A percentile compares a stretch with the other conserved stretches of the same genome.
phyloP scores from a whole-genome alignment of 2,113 vertebrate species.

The Proteles cristata region DNA sequence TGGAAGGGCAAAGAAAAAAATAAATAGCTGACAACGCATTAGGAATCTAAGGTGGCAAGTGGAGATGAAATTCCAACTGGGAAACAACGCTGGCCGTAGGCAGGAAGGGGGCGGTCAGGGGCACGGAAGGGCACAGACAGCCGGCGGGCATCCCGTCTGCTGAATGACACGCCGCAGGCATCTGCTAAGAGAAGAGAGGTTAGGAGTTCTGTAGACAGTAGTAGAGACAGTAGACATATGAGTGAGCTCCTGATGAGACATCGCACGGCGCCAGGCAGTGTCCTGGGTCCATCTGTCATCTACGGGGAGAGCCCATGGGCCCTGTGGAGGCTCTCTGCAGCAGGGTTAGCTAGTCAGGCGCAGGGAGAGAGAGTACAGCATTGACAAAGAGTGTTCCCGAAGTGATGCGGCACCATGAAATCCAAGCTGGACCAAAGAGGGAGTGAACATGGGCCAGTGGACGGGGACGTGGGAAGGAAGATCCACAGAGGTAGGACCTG shows the following conservation, averaged over 20 bases:
- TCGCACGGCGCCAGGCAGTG: not conserved
- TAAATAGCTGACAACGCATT: not conserved
- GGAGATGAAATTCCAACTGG: not conserved
- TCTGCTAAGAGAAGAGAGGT: not conserved
- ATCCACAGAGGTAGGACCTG: not conserved
- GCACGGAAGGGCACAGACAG: not conserved
- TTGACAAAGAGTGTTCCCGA: not conserved
- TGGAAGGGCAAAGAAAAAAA: not conserved
- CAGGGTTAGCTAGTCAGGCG: no score
- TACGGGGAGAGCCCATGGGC: not conserved
- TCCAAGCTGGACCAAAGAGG: not conserved
- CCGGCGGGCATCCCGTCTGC: not conserved
- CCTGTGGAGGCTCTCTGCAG: not conserved
- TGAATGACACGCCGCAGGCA: not conserved
- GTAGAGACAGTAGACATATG: no score
- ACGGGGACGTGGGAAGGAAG: no score
- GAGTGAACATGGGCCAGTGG: not conserved
- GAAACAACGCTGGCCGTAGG: not conserved
- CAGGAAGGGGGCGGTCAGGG: not conserved
- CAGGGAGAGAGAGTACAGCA: no score
- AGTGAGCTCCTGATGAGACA: no score
- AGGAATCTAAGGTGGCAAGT: no score
- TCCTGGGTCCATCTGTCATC: fast-evolving
- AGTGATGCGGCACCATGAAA: not conserved
- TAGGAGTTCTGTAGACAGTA: no score